Conservation (phyloP, 2,113 vertebrate species). For the Poeciliopsis occidentalis region DNA sequence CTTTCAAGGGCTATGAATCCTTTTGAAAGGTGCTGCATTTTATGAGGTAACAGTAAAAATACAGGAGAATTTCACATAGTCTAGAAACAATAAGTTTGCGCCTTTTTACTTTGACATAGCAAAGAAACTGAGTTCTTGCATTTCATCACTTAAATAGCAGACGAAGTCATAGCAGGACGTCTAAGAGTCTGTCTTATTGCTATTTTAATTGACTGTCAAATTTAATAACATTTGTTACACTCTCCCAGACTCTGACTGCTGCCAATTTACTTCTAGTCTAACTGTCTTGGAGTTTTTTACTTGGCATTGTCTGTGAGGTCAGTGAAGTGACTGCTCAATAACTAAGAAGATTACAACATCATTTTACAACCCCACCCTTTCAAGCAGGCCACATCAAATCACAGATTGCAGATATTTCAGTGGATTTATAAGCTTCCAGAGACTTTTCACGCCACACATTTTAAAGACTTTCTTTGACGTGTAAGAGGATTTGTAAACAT, state of each 20-base stretch:
- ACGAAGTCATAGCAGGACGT: background rate
- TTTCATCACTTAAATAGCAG: background rate
- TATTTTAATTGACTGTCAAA: background rate
- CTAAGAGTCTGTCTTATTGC: background rate
- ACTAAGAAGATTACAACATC: constrained; percentile 6
- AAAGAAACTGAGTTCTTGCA: background rate
- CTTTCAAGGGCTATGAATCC: too few species aligned
- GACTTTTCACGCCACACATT: background rate
- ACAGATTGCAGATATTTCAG: constrained; percentile 10
- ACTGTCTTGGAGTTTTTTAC: background rate
- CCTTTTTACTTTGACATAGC: background rate
- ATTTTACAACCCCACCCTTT: constrained; percentile 1
- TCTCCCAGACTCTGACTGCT: too few species aligned
- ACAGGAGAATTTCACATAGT: too few species aligned
- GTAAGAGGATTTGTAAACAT: background rate
- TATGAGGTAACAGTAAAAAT: too few species aligned
- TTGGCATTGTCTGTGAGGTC: background rate
- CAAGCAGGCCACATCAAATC: constrained; percentile 3
- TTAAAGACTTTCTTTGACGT: background rate
- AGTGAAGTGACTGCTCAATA: background rate
- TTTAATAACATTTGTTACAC: background rate
- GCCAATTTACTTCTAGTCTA: background rate
- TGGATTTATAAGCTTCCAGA: background rate
- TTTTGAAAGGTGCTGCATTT: too few species aligned
- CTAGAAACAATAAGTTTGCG: background rate